Base-by-base conservation (phyloP, 2,888 invertebrate species). In the Phalangium opilio region DNA sequence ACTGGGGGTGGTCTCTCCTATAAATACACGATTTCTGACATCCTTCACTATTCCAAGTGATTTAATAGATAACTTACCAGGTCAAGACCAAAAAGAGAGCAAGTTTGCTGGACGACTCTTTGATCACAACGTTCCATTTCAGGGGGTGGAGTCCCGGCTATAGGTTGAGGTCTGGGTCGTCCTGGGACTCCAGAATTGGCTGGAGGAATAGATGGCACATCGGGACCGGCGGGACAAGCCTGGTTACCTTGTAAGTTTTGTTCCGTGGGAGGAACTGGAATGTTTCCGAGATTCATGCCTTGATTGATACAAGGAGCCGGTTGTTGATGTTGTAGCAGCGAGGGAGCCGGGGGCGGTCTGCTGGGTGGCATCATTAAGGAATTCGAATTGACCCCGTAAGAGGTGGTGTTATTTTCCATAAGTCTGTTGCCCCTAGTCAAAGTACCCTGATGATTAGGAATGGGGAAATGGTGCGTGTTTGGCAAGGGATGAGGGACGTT, bases 1-100 rank as follows among this genome's bases (percentile, higher is more conserved):
- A 91, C 79, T 27, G 90, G 87, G 33, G 91, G 91, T 33, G 90
- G 87, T 52, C 84, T 75, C 69, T 89, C 87, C 83, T 83, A 66
- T 38, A 56, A 39, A 18, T 20, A 32, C 5, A n/a, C n/a, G n/a
- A n/a, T 3, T 38, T 14, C 10, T 17, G 4, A 38, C 38, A 17
- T 38, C n/a, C n/a, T 38, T 2, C 18, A 38, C 15, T 38, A 3
- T 38, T n/a, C n/a, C n/a, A 17, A 38, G 15, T 4, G 11, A 33
- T n/a, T n/a, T n/a, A 27, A 27, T 4, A 27, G 27, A 27, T n/a
- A 45, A 63, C 71, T 72, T 64, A 82, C 83, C 72, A 87, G 72
- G 69, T 90, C 89, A 49, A 90, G 73, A 10, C 89, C 89, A 64
- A 87, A 87, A 42, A 89, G 74, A 52, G 81, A 83, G 67, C 89